Conservation (phyloP, 2,888 invertebrate genomes). For the Zele albiditarsus region DNA sequence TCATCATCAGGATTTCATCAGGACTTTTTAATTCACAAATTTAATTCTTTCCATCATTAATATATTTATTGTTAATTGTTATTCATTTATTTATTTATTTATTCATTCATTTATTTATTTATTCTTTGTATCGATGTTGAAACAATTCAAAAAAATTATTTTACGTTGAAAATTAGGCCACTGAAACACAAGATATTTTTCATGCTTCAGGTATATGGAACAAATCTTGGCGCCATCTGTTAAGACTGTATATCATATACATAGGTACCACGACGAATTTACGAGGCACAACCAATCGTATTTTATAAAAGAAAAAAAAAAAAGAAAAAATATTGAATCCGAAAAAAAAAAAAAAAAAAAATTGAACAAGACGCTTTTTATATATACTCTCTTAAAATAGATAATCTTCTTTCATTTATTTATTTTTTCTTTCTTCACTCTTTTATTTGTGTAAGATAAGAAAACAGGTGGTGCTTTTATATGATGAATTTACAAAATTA, state of each 20-base stretch:
- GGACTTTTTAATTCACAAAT: too few species aligned
- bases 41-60: too few species aligned
- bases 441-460: slow-evolving; percentile 40
- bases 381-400: neutral
- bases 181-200: neutral
- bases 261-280: neutral
- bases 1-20: too few species aligned
- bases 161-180: too few species aligned
- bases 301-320: neutral
- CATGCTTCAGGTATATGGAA: neutral
- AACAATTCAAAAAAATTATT: too few species aligned
- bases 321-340: slow-evolving; percentile 21
- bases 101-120: too few species aligned
- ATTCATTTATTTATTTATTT: too few species aligned
- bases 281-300: neutral
- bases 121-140: too few species aligned
- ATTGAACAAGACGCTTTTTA: too few species aligned
- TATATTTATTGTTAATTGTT: too few species aligned
- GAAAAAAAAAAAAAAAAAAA: neutral
- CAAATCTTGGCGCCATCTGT: neutral
- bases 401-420: neutral
- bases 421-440: neutral
- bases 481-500: slow-evolving; percentile 48
- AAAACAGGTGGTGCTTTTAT: slow-evolving; percentile 44
- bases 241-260: neutral